Evolutionary conservation across 1,140 invertebrate species (phyloP), one percentile per base, ranked within the genome.

Genomic region (Melitaea cinxia): DNA sequence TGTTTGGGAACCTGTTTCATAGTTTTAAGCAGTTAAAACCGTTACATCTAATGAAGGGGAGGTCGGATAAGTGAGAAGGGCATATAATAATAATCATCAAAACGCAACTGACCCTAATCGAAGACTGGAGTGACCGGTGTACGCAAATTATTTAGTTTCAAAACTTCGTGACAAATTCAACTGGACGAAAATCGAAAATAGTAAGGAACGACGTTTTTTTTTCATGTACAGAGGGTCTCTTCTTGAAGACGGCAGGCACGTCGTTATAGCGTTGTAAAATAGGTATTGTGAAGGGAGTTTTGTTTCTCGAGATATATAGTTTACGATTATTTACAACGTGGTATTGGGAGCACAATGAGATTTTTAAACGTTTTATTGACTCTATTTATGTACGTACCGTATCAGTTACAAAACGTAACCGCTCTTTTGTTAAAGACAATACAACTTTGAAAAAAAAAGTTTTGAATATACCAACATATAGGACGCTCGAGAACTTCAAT

Each of bases 31-130:
- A 84, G 79, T 82, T 78, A 83, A 85, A 89, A 89, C 87, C 87
- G 88, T 91, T 91, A 91, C 85, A 85, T 83, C 88, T 91, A 89
- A 91, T 91, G 87, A 91, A 86, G 82, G 88, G 86, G 85, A 85
- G 84, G 76, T 47, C 80, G 77, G 77, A 79, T 84, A 87, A 86
- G 73, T 80, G 82, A 88, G 85, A 83, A 73, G 72, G 66, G 68
- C 72, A 63, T 49, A 61, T 85, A 88, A 89, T 86, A 89, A 86
- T 86, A 84, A 87, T 78, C n/a, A n/a, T n/a, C 77, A 81, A 81
- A 80, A 73, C 65, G 72, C 74, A 82, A 86, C 73, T 88, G 87
- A 86, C 85, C 87, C 83, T 78, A 82, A 83, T 79, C 72, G 72
- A 62, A 65, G 72, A 73, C 77, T 63, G 75, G 82, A 84, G 65